Evolutionary conservation across 2,113 vertebrate species (phyloP).

Genomic region (Nansenia antarctica): DNA sequence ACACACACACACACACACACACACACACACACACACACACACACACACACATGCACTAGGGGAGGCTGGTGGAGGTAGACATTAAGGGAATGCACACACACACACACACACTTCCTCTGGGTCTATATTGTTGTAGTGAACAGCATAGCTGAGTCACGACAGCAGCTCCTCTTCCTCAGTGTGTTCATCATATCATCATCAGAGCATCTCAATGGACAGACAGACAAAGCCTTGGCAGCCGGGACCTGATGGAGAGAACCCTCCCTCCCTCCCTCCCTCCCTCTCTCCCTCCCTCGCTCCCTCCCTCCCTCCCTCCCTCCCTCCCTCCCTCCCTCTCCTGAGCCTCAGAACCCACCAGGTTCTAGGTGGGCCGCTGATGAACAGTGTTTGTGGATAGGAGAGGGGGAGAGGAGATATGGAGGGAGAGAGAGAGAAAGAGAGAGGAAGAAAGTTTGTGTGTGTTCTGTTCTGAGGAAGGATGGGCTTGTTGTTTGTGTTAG

Average conservation of each 20-base stretch:
- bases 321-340: not conserved
- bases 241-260: too few species aligned
- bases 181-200: too few species aligned
- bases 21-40: not conserved
- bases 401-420: constrained; percentile 23
- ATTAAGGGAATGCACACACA: too few species aligned
- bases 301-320: too few species aligned
- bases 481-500: constrained; percentile 48
- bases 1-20: not conserved
- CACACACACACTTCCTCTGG: not conserved
- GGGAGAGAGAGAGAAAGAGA: constrained; percentile 34
- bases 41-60: not conserved
- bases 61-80: too few species aligned
- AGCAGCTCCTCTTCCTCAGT: too few species aligned
- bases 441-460: constrained; percentile 34
- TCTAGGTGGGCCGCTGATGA: constrained; percentile 8
- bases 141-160: too few species aligned
- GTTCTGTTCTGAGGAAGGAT: constrained; percentile 48
- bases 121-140: too few species aligned
- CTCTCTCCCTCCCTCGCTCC: too few species aligned
- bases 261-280: too few species aligned
- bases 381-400: constrained; percentile 39
- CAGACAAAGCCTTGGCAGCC: too few species aligned
- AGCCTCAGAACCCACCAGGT: not conserved
- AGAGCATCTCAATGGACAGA: too few species aligned